Conservation (phyloP, 2,888 invertebrate species). For the Crioceris asparagi region DNA sequence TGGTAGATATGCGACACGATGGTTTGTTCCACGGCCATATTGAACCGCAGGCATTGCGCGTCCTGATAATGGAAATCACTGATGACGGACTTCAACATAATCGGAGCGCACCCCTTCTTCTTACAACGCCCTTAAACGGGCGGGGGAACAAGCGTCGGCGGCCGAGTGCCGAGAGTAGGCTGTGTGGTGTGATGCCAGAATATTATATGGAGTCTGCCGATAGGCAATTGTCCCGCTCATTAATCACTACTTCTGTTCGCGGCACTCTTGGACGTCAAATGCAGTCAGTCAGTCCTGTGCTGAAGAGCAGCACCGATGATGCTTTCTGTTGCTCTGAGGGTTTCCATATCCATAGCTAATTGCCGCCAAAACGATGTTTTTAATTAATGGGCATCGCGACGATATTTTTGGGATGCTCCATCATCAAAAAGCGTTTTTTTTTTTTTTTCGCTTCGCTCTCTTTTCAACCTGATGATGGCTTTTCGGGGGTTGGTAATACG, state of each 20-base stretch:
- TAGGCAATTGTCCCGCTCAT: slow-evolving; percentile 39
- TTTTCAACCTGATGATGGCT: too few relatives aligned
- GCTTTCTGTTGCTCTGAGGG: too few relatives aligned
- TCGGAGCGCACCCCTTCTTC: slow-evolving; percentile 31
- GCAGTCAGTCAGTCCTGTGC: slow-evolving; percentile 37
- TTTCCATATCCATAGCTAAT: too few relatives aligned
- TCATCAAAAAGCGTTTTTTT: too few relatives aligned
- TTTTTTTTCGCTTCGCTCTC: too few relatives aligned
- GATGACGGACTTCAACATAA: slow-evolving; percentile 26
- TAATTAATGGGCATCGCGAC: slow-evolving; percentile 36
- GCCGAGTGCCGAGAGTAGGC: slow-evolving; percentile 21
- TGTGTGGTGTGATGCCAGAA: too few relatives aligned
- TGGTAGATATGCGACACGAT: too few relatives aligned
- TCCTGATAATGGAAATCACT: too few relatives aligned
- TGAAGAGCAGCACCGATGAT: slow-evolving; percentile 22
- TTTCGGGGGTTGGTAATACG: too few relatives aligned
- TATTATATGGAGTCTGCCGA: slow-evolving; percentile 23
- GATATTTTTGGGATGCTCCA: slow-evolving; percentile 33
- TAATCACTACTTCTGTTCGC: slow-evolving; percentile 38
- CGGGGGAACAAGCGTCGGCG: slow-evolving; percentile 4
- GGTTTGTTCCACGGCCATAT: too few relatives aligned
- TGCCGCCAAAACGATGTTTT: slow-evolving; percentile 39
- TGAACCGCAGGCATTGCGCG: too few relatives aligned
- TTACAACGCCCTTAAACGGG: slow-evolving; percentile 16
- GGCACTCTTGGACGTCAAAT: slow-evolving; percentile 40